Conservation (phyloP, 2,888 invertebrate genomes). For the Clitarchus hookeri region DNA sequence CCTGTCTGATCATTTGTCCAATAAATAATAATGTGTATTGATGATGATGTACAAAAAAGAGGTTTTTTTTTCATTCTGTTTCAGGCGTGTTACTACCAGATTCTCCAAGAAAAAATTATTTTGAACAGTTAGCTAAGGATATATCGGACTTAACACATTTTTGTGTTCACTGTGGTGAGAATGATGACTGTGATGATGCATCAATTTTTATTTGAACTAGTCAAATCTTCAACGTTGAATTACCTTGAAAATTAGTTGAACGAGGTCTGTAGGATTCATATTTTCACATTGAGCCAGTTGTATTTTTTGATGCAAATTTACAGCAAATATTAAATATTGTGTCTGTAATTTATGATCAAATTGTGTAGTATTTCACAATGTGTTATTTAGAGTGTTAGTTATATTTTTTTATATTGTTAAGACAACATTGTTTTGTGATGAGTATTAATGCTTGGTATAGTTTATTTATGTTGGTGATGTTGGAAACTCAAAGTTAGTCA, state of each 20-base stretch:
- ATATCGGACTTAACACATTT: not conserved
- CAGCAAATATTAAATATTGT: not conserved
- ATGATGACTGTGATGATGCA: not conserved
- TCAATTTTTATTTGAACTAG: conserved; percentile 2
- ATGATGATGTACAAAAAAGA: too few relatives aligned
- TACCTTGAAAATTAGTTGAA: not conserved
- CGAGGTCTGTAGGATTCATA: not conserved
- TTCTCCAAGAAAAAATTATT: conserved; percentile 71
- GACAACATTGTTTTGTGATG: not conserved
- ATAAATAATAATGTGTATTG: too few relatives aligned
- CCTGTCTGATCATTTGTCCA: too few relatives aligned
- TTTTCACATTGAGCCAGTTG: not conserved
- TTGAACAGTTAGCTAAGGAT: conserved; percentile 53
- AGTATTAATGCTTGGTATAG: not conserved
- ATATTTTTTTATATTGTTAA: not conserved
- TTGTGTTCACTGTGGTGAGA: conserved; percentile 2
- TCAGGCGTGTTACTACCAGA: conserved; percentile 78
- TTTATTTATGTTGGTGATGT: not conserved
- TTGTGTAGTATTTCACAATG: not conserved
- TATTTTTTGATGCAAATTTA: not conserved
- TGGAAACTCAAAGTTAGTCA: not conserved
- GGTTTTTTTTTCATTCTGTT: conserved; percentile 45
- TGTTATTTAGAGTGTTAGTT: not conserved
- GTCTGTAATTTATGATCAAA: not conserved
- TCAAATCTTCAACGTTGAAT: not conserved